Evolutionary conservation across 2,113 vertebrate species (phyloP).

Genomic region (Leucoraja erinaceus): DNA sequence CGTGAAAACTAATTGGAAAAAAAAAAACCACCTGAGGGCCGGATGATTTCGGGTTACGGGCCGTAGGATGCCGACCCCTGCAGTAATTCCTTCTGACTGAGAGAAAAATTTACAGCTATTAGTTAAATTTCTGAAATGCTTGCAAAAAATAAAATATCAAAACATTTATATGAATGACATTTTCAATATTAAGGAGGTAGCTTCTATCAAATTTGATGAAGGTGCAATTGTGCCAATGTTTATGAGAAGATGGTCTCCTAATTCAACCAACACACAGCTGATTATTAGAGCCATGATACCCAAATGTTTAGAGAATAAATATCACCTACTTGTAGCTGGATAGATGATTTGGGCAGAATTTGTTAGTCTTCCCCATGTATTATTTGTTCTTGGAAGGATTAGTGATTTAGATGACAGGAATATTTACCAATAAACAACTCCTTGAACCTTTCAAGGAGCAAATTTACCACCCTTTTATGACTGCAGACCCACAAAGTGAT

Average conservation of each 20-base stretch:
- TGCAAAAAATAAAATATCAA: neutral
- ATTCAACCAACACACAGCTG: neutral
- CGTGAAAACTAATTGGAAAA: no score
- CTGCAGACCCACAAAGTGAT: no score
- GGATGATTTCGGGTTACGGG: no score
- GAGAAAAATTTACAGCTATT: neutral
- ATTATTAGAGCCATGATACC: neutral
- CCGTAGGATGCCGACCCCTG: no score
- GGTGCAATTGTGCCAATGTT: neutral
- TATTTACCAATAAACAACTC: neutral
- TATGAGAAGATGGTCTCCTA: neutral
- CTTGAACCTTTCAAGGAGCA: no score
- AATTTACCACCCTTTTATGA: no score
- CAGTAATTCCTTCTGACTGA: neutral
- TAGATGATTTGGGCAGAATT: neutral
- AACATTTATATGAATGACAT: no score
- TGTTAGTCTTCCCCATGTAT: neutral
- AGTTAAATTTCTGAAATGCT: neutral
- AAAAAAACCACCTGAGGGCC: no score
- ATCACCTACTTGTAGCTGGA: neutral
- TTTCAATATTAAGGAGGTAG: neutral
- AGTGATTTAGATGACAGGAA: neutral
- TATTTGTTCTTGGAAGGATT: neutral
- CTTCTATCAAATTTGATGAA: neutral
- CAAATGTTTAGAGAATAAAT: neutral